A percentile compares a stretch with the other conserved stretches of the same genome.
Conservation (phyloP, 2,797 vertebrate species). For the Danio tinwini region DNA sequence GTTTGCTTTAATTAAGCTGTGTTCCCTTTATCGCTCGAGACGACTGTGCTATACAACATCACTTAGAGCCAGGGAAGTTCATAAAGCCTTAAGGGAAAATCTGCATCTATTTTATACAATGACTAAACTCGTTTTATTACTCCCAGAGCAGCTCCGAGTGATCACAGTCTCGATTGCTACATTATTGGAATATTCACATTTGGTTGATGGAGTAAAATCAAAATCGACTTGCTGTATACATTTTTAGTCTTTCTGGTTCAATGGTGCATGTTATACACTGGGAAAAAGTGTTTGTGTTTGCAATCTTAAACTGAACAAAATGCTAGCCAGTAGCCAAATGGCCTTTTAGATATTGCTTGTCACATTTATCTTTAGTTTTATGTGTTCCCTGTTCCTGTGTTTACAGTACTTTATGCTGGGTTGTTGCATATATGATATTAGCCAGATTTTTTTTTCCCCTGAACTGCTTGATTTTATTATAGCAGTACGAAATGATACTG, state of each 20-base stretch:
- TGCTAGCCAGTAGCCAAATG: background rate
- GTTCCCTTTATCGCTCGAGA: conserved; percentile 15
- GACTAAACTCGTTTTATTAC: conserved; percentile 23
- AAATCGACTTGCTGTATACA: background rate
- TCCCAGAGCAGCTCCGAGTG: conserved; percentile 11
- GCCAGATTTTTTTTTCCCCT: no score
- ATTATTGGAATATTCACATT: conserved; percentile 11
- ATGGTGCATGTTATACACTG: background rate
- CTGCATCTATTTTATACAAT: conserved; percentile 5
- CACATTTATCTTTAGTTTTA: no score
- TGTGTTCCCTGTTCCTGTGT: no score
- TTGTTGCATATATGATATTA: no score
- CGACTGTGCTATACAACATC: background rate
- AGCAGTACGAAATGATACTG: no score
- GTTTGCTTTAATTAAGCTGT: conserved; percentile 27
- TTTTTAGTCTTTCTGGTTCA: background rate
- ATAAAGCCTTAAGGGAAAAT: background rate
- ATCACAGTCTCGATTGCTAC: background rate
- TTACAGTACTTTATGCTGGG: no score
- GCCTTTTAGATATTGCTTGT: no score
- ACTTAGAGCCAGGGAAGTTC: conserved; percentile 11
- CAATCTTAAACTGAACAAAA: background rate
- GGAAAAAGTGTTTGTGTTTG: background rate
- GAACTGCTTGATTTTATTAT: no score
- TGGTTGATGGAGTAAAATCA: background rate